Conservation (phyloP, 2,888 invertebrate species). For the Ethmia dodecea region DNA sequence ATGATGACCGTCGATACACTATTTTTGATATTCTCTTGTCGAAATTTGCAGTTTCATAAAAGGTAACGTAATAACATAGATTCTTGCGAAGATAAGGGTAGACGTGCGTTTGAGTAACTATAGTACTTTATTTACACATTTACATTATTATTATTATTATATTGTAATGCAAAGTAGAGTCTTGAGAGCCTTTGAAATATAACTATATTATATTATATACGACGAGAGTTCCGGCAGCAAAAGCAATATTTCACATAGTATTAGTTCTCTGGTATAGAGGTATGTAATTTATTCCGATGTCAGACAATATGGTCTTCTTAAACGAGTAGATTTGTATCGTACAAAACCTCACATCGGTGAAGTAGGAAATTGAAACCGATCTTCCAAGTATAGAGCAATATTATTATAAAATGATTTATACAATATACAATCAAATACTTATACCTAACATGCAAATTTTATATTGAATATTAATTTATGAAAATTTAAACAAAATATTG, state of each 20-base stretch:
- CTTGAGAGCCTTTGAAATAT: conserved; percentile 61
- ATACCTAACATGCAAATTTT: too few species aligned
- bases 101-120: conserved; percentile 58
- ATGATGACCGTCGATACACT: conserved; percentile 67
- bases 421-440: conserved; percentile 10
- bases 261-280: conserved; percentile 57
- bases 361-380: too few species aligned
- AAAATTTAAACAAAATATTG: too few species aligned
- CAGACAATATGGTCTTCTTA: too few species aligned
- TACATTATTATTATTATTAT: conserved; percentile 61
- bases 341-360: too few species aligned
- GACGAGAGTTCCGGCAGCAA: conserved; percentile 52
- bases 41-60: conserved; percentile 70
- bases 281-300: too few species aligned
- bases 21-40: conserved; percentile 78
- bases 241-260: conserved; percentile 46
- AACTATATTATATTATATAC: conserved; percentile 41
- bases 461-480: too few species aligned
- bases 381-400: conserved; percentile 64
- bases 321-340: too few species aligned
- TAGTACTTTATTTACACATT: conserved; percentile 76
- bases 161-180: conserved; percentile 66
- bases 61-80: conserved; percentile 50
- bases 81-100: conserved; percentile 51
- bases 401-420: conserved; percentile 54